Evolutionary conservation across 92 coral and sea anemone species (phyloP), one percentile per base, ranked within the genome.

Genomic region (Bergia sp.): DNA sequence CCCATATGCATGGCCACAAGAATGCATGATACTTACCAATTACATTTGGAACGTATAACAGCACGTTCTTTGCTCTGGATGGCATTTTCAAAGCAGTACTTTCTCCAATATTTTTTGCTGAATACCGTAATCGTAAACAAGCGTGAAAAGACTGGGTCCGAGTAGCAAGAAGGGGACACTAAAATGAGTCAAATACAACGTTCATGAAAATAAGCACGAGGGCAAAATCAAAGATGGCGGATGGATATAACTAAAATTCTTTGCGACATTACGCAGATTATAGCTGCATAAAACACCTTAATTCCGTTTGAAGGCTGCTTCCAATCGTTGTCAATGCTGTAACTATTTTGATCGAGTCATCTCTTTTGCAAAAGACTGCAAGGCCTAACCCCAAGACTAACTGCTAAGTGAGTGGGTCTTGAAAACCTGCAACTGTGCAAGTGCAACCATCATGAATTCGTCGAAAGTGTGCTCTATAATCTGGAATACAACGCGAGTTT

Each of bases 41-140:
- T 45, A 95, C 53, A 82, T 95, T 95, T 3, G 98, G 98, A 13
- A 95, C 91, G 74, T 89, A 94, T 47, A 90, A 82, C 43, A 93
- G 91, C 64, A 95, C 88, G 79, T 90, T 88, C 81, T 86, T 91
- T 66, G 50, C 57, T 53, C 36, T 42, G 1, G 66, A 23, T 57
- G 50, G 73, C 82, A 76, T 49, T 8, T 9, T 50, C 81, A 77
- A 12, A 76, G 50, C 7, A 13, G 36, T 47, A 69, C 44, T 36
- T 61, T n/a, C 43, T 79, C 69, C 80, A 65, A n/a, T 29, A 29
- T 29, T 29, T 29, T 29, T 29, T 29, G 49, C 7, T 39, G 37
- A 73, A 81, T 13, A 13, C 15, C 7, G 36, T 29, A 36, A 2
- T 72, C 12, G 76, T 6, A 42, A 13, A 37, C 13, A 40, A 10